Percentiles rank a stretch among this genome's conserved stretches.
These are phyloP conservation scores for Aleadryas rufinucha DNA, from an alignment of 2,113 vertebrate genomes.

Conservation along the genomic window DNA sequence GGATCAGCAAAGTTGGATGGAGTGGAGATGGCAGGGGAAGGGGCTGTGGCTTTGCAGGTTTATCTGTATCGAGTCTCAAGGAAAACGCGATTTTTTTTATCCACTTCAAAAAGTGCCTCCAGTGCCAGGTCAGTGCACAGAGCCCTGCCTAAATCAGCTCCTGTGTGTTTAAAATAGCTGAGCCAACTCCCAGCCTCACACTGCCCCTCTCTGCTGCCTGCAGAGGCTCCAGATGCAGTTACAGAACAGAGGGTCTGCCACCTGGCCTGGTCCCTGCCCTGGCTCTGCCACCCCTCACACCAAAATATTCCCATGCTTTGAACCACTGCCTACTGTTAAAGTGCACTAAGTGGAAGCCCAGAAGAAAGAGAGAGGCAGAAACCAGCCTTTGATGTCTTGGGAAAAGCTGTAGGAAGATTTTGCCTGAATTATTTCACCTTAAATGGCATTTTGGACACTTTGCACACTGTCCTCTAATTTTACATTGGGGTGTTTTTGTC, in stretches of 20 bases:
- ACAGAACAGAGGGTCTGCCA: not conserved
- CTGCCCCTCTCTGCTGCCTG: not conserved
- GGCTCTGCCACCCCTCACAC: not conserved
- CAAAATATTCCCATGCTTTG: not conserved
- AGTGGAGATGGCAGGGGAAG: not conserved
- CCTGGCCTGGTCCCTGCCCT: fast-evolving
- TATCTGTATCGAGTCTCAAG: not conserved
- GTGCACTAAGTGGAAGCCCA: not conserved
- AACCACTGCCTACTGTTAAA: not conserved
- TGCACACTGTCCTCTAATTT: not conserved
- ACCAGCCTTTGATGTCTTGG: not conserved
- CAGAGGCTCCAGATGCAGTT: not conserved
- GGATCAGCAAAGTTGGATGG: not conserved
- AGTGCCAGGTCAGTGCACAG: not conserved
- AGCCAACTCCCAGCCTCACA: not conserved
- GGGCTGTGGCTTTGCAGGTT: not conserved
- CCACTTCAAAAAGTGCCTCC: not conserved
- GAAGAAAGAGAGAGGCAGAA: not conserved
- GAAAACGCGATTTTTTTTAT: not conserved
- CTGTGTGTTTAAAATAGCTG: not conserved
- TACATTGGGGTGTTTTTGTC: not conserved
- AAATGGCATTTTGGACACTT: not conserved
- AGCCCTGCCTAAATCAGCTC: not conserved
- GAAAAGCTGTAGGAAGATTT: not conserved
- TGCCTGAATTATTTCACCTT: not conserved